These are phyloP conservation scores for Camptogramma bilineatum DNA, from an alignment of 2,888 invertebrate genomes.

Conservation along the genomic window DNA sequence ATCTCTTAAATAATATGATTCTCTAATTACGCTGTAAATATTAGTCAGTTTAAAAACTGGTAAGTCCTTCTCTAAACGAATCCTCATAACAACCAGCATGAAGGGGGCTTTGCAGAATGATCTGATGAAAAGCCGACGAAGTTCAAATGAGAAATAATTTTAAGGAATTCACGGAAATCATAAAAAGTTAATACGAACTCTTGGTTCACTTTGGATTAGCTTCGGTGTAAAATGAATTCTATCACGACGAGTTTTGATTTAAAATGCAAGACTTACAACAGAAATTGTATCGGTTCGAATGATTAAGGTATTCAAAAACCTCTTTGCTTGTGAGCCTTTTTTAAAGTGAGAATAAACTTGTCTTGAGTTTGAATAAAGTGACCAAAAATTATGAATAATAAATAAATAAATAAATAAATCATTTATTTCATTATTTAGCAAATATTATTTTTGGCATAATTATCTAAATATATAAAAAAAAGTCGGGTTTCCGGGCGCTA, in stretches of 20 bases:
- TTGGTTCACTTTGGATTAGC: neutral
- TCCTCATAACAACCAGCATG: slow-evolving; percentile 1
- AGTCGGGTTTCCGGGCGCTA: too few relatives aligned
- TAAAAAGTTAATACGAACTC: slow-evolving; percentile 40
- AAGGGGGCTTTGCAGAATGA: slow-evolving; percentile 27
- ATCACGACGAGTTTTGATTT: neutral
- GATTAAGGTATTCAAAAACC: too few relatives aligned
- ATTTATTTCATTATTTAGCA: too few relatives aligned
- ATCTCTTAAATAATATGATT: too few relatives aligned
- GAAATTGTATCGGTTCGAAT: too few relatives aligned
- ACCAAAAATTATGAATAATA: too few relatives aligned
- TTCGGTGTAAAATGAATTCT: neutral
- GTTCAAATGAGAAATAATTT: slow-evolving; percentile 38
- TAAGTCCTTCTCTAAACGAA: neutral
- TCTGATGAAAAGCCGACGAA: slow-evolving; percentile 36
- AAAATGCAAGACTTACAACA: neutral
- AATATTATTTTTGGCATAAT: too few relatives aligned
- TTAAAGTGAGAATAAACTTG: too few relatives aligned
- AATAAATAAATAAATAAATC: too few relatives aligned
- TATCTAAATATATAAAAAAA: too few relatives aligned
- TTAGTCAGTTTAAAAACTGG: neutral
- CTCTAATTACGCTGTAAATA: neutral
- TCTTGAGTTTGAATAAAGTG: too few relatives aligned
- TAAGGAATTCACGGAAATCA: slow-evolving; percentile 33
- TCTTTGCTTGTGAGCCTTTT: too few relatives aligned